A percentile compares a stretch with the other conserved stretches of the same genome.
Conservation (phyloP, 2,113 vertebrate species). For the Scopus umbretta region DNA sequence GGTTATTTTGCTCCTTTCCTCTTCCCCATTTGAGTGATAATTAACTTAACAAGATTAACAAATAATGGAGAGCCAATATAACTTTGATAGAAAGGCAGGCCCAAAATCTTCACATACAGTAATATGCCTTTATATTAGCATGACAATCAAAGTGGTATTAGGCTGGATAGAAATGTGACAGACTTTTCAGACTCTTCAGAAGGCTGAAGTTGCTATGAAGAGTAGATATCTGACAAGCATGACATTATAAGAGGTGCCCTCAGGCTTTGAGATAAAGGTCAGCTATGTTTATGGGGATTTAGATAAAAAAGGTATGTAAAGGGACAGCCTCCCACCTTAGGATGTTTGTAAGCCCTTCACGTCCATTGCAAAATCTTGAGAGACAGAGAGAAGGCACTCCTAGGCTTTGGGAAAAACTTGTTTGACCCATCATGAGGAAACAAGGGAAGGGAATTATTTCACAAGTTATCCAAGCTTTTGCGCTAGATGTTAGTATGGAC, state of each 20-base stretch:
- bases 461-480: background rate
- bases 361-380: background rate
- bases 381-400: background rate
- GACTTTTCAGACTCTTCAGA: background rate
- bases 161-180: background rate
- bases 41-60: background rate
- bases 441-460: background rate
- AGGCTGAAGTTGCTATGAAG: background rate
- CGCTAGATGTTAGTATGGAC: background rate
- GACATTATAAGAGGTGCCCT: background rate
- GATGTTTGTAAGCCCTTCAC: background rate
- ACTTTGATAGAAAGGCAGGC: background rate
- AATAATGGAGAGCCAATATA: background rate
- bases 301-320: background rate
- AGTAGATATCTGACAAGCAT: background rate
- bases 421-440: background rate
- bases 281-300: background rate
- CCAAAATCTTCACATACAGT: background rate
- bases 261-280: background rate
- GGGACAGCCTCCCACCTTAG: background rate
- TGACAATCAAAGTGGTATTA: background rate
- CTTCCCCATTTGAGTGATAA: background rate
- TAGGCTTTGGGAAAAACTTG: background rate
- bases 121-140: background rate
- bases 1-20: conserved; percentile 1